These are phyloP conservation scores for Takifugu rubripes DNA, from an alignment of 2,797 vertebrate genomes.

Conservation along the genomic window DNA sequence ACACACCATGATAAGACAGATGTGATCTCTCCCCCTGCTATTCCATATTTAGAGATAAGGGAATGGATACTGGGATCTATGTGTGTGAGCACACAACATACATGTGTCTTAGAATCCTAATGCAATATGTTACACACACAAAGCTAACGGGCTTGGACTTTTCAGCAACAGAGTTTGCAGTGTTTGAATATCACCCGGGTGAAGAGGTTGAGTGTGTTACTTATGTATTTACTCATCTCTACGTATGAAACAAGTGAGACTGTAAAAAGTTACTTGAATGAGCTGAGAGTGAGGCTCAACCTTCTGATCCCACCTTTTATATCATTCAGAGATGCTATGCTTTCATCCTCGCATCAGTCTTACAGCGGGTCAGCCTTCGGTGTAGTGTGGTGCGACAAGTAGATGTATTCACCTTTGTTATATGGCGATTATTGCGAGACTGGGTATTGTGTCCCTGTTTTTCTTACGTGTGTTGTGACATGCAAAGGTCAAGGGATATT, in stretches of 20 bases:
- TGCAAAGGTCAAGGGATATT: slow-evolving; percentile 23
- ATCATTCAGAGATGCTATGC: slow-evolving; percentile 1
- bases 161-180: slow-evolving; percentile 12
- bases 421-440: slow-evolving; percentile 7
- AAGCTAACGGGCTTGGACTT: slow-evolving; percentile 3
- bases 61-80: slow-evolving; percentile 40
- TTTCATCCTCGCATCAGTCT: too few relatives aligned
- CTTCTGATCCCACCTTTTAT: slow-evolving; percentile 27
- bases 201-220: slow-evolving; percentile 52
- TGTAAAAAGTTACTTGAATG: slow-evolving; percentile 25
- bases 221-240: slow-evolving; percentile 13
- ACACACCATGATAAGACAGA: neutral
- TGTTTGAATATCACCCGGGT: slow-evolving; percentile 21
- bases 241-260: neutral
- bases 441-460: slow-evolving; percentile 18
- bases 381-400: too few relatives aligned
- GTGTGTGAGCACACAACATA: slow-evolving; percentile 32
- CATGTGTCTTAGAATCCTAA: slow-evolving; percentile 57
- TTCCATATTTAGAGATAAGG: slow-evolving; percentile 51
- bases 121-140: slow-evolving; percentile 40
- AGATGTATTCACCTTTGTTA: neutral
- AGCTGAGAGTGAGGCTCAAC: slow-evolving; percentile 25
- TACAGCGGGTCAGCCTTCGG: too few relatives aligned
- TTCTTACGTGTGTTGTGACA: neutral
- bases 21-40: slow-evolving; percentile 30